Conservation (phyloP, 1,140 invertebrate species). For the Lucilia sericata region DNA sequence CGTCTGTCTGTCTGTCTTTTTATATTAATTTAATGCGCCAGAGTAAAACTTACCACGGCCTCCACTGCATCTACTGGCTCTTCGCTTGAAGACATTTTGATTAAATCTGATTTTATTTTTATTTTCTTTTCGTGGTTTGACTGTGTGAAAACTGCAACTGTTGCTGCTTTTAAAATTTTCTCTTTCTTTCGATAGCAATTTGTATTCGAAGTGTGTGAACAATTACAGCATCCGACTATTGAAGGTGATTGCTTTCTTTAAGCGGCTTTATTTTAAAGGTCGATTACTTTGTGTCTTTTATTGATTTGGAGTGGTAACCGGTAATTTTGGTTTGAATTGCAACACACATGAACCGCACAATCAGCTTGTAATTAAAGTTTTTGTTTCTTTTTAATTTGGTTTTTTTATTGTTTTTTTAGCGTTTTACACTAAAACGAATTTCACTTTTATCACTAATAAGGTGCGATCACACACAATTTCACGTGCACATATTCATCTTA, state of each 20-base stretch:
- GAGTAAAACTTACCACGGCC: background rate
- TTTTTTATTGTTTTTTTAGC: background rate
- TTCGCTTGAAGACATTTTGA: background rate
- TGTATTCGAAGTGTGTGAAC: background rate
- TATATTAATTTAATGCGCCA: background rate
- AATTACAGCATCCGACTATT: constrained; percentile 11
- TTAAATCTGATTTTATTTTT: background rate
- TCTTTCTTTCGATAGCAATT: background rate
- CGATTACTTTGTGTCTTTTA: background rate
- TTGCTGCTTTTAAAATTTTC: background rate
- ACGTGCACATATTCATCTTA: background rate
- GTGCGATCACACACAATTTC: background rate
- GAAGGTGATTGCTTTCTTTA: background rate
- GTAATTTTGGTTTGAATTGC: background rate
- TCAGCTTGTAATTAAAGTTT: background rate
- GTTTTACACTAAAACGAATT: background rate
- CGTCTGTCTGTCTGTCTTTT: background rate
- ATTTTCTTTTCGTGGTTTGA: background rate
- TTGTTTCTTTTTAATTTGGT: background rate
- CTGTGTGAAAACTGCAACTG: background rate
- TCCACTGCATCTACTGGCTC: background rate
- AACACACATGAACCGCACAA: background rate
- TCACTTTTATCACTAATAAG: background rate
- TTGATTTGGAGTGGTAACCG: background rate
- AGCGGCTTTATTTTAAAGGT: constrained; percentile 1